Percentiles rank a stretch among this genome's conserved stretches.
Evolutionary conservation across 2,888 invertebrate genomes (phyloP).

Genomic region (Diarsia rubi): DNA sequence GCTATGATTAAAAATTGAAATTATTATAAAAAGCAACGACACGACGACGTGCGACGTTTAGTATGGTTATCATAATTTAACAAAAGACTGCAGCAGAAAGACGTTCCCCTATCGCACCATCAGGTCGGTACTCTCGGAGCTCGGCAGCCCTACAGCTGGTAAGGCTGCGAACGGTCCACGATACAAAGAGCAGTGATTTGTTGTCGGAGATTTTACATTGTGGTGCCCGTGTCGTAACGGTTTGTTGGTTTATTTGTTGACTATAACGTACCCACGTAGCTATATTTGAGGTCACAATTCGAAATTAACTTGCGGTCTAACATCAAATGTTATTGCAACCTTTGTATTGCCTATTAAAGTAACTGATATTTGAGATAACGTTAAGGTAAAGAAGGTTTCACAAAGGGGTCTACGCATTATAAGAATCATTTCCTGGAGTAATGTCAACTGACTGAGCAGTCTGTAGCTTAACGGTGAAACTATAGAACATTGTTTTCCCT

Average conservation of each 20-base stretch:
- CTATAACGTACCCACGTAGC: constrained; percentile 55
- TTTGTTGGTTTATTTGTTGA: constrained; percentile 67
- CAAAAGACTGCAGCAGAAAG: constrained; percentile 47
- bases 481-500: constrained; percentile 3
- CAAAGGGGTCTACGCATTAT: constrained; percentile 8
- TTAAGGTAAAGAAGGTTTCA: constrained; percentile 13
- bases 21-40: constrained; percentile 2
- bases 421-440: constrained; percentile 35
- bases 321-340: constrained; percentile 3
- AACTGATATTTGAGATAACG: constrained; percentile 17
- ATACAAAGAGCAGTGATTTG: constrained; percentile 75
- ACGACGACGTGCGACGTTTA: neutral
- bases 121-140: constrained; percentile 18
- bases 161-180: constrained; percentile 62
- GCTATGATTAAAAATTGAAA: neutral
- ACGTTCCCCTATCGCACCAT: constrained; percentile 32
- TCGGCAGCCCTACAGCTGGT: constrained; percentile 64
- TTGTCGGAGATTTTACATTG: constrained; percentile 72
- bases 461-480: constrained; percentile 29
- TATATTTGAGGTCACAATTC: constrained; percentile 60
- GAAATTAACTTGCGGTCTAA: constrained; percentile 34
- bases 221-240: constrained; percentile 72
- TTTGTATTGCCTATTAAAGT: constrained; percentile 11
- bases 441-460: constrained; percentile 21
- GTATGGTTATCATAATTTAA: constrained; percentile 26